phyloP scores from a whole-genome alignment of 2,797 vertebrate genomes.

The Furcifer pardalis region DNA sequence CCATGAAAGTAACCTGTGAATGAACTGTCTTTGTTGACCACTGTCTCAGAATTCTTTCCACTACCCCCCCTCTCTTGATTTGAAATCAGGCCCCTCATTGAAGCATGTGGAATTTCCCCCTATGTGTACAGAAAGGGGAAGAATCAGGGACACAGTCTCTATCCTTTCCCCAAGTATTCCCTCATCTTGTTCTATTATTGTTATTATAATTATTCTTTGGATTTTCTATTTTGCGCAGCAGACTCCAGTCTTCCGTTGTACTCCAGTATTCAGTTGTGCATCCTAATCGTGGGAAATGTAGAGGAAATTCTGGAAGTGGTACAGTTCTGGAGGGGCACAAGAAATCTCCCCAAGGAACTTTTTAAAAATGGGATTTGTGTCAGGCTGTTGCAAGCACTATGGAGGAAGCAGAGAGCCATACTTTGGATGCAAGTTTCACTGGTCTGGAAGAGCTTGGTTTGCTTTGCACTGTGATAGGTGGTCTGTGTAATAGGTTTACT shows the following conservation, averaged over 20 bases:
- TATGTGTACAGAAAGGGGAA: background rate
- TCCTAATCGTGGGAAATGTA: constrained; percentile 42
- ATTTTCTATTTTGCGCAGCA: constrained; percentile 62
- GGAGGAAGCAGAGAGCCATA: constrained; percentile 30
- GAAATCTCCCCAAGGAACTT: constrained; percentile 22
- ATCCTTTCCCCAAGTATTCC: constrained; percentile 55
- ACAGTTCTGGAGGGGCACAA: constrained; percentile 10
- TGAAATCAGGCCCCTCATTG: constrained; percentile 63
- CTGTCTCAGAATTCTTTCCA: constrained; percentile 57
- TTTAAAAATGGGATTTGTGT: background rate
- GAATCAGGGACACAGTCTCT: constrained; percentile 52
- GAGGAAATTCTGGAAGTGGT: constrained; percentile 27
- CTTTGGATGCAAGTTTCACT: background rate
- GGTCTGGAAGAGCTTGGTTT: constrained; percentile 22
- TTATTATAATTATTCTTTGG: background rate
- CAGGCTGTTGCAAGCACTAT: constrained; percentile 23
- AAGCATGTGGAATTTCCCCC: constrained; percentile 59
- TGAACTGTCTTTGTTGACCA: constrained; percentile 3
- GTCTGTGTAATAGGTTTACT: constrained; percentile 36
- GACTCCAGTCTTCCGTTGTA: constrained; percentile 67
- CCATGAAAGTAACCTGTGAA: constrained; percentile 91
- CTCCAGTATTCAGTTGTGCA: constrained; percentile 63
- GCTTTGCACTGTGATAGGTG: constrained; percentile 19
- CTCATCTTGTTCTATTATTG: constrained; percentile 19
- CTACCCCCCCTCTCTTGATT: constrained; percentile 58